phyloP scores from a whole-genome alignment of 2,888 invertebrate species.

The Aphodius sticticus region DNA sequence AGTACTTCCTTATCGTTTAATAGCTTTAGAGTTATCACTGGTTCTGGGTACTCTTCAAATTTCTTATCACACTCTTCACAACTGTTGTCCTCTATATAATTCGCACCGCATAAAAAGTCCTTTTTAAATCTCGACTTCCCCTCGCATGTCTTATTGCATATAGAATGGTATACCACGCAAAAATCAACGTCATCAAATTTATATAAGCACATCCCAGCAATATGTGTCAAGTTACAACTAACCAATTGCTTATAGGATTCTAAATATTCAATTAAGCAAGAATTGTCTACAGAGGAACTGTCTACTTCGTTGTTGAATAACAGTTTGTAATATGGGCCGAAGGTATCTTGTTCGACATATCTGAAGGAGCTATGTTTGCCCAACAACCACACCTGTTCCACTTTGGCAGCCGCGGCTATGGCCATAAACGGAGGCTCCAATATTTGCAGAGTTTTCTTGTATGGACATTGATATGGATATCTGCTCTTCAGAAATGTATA shows the following conservation, averaged over 20 bases:
- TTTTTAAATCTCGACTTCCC: not conserved
- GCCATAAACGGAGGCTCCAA: not conserved
- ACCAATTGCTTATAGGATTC: not conserved
- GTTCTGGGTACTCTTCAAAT: conserved; percentile 26
- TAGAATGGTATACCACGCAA: conserved; percentile 6
- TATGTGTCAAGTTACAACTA: not conserved
- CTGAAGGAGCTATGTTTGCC: not conserved
- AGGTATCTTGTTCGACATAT: not conserved
- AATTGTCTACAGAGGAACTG: not conserved
- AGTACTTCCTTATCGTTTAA: not conserved
- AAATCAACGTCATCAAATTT: not conserved
- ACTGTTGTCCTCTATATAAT: not conserved
- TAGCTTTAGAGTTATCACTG: not conserved
- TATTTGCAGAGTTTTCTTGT: not conserved
- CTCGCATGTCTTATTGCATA: not conserved
- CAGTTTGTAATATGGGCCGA: not conserved
- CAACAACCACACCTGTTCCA: not conserved
- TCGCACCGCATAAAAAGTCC: conserved; percentile 6
- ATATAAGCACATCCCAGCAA: not conserved
- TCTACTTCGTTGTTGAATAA: not conserved
- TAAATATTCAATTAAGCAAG: not conserved
- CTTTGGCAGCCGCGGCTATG: not conserved
- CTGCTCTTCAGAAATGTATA: not conserved
- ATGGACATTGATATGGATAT: conserved; percentile 9
- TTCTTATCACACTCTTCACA: conserved; percentile 23